phyloP scores from a whole-genome alignment of 64 coral and sea anemone species.

The Stichodactyla helianthus region DNA sequence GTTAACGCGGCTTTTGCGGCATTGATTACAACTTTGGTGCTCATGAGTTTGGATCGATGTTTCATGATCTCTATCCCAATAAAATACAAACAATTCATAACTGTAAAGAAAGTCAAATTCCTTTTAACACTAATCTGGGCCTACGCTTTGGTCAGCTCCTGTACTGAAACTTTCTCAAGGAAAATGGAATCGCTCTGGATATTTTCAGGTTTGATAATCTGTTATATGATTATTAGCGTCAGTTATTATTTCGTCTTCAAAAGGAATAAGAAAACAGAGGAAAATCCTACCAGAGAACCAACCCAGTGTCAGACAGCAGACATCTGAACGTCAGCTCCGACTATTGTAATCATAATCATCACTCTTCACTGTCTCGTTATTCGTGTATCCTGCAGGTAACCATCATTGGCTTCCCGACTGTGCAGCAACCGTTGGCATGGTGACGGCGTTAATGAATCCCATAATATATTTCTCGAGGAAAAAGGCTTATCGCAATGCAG shows the following conservation, averaged over 20 bases:
- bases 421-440: conserved; percentile 4
- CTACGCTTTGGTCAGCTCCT: background rate
- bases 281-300: background rate
- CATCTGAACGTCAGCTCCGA: background rate
- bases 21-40: background rate
- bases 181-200: background rate
- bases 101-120: background rate
- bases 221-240: background rate
- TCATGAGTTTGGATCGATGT: background rate
- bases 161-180: background rate
- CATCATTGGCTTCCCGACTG: background rate
- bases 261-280: background rate
- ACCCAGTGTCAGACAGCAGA: background rate
- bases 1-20: background rate
- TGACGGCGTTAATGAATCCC: background rate
- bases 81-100: background rate
- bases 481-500: background rate
- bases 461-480: background rate
- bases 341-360: background rate
- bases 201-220: background rate
- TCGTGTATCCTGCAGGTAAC: background rate
- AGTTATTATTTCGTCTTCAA: background rate
- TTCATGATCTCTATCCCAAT: background rate
- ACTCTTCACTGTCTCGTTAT: background rate
- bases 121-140: background rate